Conservation (phyloP, 2,113 vertebrate genomes). For the Cercocebus atys region DNA sequence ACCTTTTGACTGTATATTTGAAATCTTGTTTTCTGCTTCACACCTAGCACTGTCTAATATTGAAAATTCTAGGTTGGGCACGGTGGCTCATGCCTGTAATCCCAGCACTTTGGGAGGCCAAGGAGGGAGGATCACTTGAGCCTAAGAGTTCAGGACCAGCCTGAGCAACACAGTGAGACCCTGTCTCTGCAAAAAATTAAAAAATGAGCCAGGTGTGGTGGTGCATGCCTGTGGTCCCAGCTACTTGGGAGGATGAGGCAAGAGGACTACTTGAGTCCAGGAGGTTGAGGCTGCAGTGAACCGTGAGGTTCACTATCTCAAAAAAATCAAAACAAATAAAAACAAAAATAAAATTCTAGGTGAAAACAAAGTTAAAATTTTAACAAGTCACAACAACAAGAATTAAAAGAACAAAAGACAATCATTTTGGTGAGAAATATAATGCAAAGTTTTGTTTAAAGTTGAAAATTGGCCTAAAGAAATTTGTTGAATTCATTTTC, state of each 20-base stretch:
- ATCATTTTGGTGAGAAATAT: neutral
- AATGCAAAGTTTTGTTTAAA: neutral
- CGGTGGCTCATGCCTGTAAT: too few species aligned
- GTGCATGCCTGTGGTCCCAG: too few species aligned
- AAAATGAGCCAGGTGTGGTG: too few species aligned
- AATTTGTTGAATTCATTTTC: neutral
- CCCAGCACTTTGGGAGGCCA: too few species aligned
- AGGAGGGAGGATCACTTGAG: too few species aligned
- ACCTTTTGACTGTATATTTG: neutral
- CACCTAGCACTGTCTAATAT: neutral
- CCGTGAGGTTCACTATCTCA: neutral
- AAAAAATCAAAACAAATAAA: neutral
- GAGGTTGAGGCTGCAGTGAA: neutral
- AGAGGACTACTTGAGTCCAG: neutral
- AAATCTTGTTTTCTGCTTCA: neutral
- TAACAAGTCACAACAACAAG: neutral
- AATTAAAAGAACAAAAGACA: neutral
- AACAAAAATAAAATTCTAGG: neutral
- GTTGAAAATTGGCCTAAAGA: neutral
- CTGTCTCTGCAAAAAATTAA: too few species aligned
- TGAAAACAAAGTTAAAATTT: conserved; percentile 9
- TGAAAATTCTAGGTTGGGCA: neutral
- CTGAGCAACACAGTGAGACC: too few species aligned
- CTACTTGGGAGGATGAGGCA: too few species aligned
- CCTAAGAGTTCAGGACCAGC: too few species aligned